Evolutionary conservation across 1,140 invertebrate species (phyloP).

Genomic region (Pachypeltis micranthus): DNA sequence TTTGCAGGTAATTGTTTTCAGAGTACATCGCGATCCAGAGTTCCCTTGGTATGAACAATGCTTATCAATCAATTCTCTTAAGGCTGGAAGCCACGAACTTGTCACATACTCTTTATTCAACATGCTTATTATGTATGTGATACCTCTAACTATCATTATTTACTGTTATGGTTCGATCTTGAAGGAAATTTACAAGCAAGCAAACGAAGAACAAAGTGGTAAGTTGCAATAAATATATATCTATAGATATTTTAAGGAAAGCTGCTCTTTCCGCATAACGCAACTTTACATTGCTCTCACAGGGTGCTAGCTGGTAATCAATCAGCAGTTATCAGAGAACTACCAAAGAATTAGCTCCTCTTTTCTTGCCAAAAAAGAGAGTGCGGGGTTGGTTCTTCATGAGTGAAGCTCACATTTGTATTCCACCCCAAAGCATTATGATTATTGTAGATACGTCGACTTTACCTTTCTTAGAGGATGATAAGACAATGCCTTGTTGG

Average conservation of each 20-base stretch:
- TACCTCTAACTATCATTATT: slow-evolving; percentile 72
- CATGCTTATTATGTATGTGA: slow-evolving; percentile 72
- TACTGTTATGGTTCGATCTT: slow-evolving; percentile 78
- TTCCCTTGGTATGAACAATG: slow-evolving; percentile 68
- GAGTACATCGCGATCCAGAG: slow-evolving; percentile 61
- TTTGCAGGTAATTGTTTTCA: slow-evolving; percentile 62
- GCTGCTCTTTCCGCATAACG: too few species aligned
- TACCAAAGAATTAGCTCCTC: too few species aligned
- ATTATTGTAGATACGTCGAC: too few species aligned
- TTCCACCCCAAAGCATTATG: too few species aligned
- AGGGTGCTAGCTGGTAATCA: too few species aligned
- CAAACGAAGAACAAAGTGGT: slow-evolving; percentile 27
- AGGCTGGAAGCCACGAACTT: slow-evolving; percentile 47
- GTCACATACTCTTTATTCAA: slow-evolving; percentile 61
- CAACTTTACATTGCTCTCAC: too few species aligned
- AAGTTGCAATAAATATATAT: slow-evolving; percentile 12
- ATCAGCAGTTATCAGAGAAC: too few species aligned
- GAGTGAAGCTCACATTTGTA: too few species aligned
- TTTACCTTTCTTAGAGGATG: too few species aligned
- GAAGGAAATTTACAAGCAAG: slow-evolving; percentile 55
- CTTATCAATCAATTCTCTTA: slow-evolving; percentile 58
- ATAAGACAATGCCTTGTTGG: too few species aligned
- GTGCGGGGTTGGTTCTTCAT: too few species aligned
- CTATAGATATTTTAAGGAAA: slow-evolving; percentile 16
- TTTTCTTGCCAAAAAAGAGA: too few species aligned